Conservation (phyloP, 2,797 vertebrate species). For the Crenichthys baileyi region DNA sequence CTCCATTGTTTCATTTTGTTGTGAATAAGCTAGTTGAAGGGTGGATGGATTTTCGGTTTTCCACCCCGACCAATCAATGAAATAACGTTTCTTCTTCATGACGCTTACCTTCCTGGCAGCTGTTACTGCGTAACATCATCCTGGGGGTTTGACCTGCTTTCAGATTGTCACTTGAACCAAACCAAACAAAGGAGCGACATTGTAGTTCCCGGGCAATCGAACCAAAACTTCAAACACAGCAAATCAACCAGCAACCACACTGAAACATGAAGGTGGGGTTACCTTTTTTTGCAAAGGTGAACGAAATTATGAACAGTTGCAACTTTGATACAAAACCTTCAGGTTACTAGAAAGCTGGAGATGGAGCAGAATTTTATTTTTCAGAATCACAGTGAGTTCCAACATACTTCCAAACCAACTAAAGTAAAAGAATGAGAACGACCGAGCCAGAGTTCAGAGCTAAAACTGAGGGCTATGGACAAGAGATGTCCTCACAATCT, state of each 20-base stretch:
- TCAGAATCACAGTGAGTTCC: neutral
- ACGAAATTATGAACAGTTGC: neutral
- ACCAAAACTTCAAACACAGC: neutral
- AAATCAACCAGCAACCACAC: neutral
- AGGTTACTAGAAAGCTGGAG: neutral
- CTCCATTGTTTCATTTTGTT: neutral
- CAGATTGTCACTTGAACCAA: neutral
- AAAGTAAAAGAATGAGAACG: neutral
- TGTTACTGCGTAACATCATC: neutral
- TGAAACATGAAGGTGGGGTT: neutral
- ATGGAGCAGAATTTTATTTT: neutral
- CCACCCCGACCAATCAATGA: neutral
- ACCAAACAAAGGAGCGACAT: neutral
- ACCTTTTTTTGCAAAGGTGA: no score
- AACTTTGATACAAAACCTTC: neutral
- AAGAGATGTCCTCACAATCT: neutral
- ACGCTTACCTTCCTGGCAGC: neutral
- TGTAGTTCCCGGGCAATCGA: neutral
- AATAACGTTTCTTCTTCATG: neutral
- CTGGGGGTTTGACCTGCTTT: neutral
- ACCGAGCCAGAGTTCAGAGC: no score
- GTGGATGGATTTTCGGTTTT: no score
- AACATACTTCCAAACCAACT: neutral
- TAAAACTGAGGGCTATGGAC: neutral
- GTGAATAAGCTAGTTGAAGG: neutral